Base-by-base conservation (phyloP, 2,797 vertebrate genomes). In the Epinephelus awoara region DNA sequence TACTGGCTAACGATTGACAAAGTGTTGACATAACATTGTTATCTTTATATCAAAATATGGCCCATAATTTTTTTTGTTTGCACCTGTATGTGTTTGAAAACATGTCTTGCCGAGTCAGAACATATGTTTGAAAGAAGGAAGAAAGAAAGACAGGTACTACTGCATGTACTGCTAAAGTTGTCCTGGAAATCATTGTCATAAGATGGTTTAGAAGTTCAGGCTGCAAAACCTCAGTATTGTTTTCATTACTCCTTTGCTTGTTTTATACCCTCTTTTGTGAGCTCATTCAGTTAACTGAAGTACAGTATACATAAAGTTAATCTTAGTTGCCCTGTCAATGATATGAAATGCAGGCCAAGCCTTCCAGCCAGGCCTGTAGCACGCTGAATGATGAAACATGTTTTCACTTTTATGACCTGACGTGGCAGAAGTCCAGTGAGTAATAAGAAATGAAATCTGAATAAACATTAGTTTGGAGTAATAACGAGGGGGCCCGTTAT, bases 401-500 rank as follows among this genome's bases (percentile, higher is more conserved):
- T 29, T 34, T 72, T 67, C 17, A 23, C 23, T 56, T 10, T 18
- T 52, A 55, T 34, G 27, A 29, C 27, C 51, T 10, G 6, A 42
- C 13, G 59, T 51, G 21, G 44, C 38, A 55, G 54, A 38, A 72
- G 55, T 40, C 56, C 38, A 27, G 38, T 4, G 1, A 13, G 65
- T 34, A 19, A 51, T 17, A 2, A 57, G 11, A 50, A 19, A 21
- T 49, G 6, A 77, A 29, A 47, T 25, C 15, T 17, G 47, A 61
- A 40, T 10, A 75, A 69, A 64, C 29, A 62, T 57, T 9, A 50
- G 61, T 49, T 62, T 15, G 19, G 34, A 46, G 71, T 54, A 44
- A 55, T 67, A 64, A 80, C 74, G 46, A 61, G 54, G 44, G 15
- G 50, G 64, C n/a, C 67, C 67, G 78, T 78, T 84, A 59, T 67